Evolutionary conservation across 2,797 vertebrate genomes (phyloP), one percentile per base, ranked within the genome.

Genomic region (Helicolenus hilgendorfi): DNA sequence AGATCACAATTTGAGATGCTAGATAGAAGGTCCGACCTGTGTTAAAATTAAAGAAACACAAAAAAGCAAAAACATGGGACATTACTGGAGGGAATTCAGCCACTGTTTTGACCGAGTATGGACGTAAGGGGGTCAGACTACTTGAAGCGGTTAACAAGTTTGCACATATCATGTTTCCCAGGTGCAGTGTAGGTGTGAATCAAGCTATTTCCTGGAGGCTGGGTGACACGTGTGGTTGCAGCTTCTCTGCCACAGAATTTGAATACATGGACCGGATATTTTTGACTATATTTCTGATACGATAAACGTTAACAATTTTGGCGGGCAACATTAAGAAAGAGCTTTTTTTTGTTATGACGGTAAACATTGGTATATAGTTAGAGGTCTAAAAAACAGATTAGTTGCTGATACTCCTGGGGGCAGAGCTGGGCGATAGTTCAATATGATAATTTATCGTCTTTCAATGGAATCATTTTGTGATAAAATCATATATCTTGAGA

Each of bases 161-260:
- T 58, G 67, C 59, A 53, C 71, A 55, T 88, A 87, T 89, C 60
- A 63, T 76, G 79, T 92, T 89, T 81, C 81, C 77, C 84, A 87
- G 87, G 84, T 93, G 88, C 77, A 72, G 31, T 67, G 69, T 31
- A 81, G 85, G 85, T 89, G 87, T 85, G 85, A 88, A 88, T 59
- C 49, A 56, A 75, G 72, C 75, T 76, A 36, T 59, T 90, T 60
- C 49, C 81, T 35, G 45, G 36, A 65, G 80, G 45, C 68, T 45
- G 5, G 84, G 53, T 77, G 41, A 41, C 75, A 53, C 77, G 20
- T 91, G 73, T 86, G 68, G 80, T 49, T 73, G 13, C 53, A 81
- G 53, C 26, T 41, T 77, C 60, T 85, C 38, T 83, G 49, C 72
- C 73, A 22, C 49, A 72, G 29, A 87, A 78, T 67, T 70, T 55